Conservation (phyloP, 1,140 invertebrate species). For the Drosophila littoralis region DNA sequence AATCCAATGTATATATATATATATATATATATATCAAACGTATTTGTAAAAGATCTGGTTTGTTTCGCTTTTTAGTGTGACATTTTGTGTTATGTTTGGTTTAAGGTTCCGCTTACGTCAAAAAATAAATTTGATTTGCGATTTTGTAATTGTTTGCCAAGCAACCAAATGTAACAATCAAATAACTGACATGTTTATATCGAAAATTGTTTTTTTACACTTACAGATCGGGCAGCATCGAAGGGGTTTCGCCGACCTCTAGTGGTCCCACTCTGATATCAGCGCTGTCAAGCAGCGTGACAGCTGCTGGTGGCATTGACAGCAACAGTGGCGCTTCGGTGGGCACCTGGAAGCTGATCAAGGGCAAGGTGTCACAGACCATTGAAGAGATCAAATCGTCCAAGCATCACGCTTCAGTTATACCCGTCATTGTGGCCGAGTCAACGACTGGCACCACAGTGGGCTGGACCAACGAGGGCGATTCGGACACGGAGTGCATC, state of each 20-base stretch:
- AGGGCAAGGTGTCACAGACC: constrained; percentile 82
- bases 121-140: too few species aligned
- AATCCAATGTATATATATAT: too few species aligned
- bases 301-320: constrained; percentile 29
- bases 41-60: too few species aligned
- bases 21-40: too few species aligned
- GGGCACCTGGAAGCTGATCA: constrained; percentile 83
- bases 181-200: constrained; percentile 17
- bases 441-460: constrained; percentile 19
- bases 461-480: constrained; percentile 67
- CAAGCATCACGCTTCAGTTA: constrained; percentile 50
- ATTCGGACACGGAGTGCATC: constrained; percentile 73
- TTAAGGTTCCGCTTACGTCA: too few species aligned
- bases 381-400: constrained; percentile 83
- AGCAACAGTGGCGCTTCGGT: constrained; percentile 42
- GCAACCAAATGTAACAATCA: background rate
- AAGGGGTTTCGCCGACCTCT: constrained; percentile 70
- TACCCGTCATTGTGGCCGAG: constrained; percentile 68
- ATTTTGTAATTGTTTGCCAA: background rate
- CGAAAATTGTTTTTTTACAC: constrained; percentile 19
- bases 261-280: constrained; percentile 67
- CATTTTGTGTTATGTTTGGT: too few species aligned
- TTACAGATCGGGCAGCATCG: constrained; percentile 78
- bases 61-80: too few species aligned
- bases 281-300: constrained; percentile 57